phyloP scores from a whole-genome alignment of 2,113 vertebrate genomes.

The Isurus oxyrinchus region DNA sequence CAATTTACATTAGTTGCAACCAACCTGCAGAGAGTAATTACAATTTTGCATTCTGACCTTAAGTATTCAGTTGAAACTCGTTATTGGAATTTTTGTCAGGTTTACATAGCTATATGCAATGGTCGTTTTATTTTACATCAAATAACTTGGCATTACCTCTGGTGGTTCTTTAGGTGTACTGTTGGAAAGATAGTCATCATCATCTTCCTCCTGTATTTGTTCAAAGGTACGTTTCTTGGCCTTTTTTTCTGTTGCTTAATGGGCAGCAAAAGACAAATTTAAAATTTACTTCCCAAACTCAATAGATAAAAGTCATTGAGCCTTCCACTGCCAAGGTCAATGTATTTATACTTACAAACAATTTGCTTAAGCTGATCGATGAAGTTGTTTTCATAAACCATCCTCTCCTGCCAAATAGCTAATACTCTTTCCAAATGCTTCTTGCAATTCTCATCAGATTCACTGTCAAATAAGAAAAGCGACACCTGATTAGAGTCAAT shows the following conservation, averaged over 20 bases:
- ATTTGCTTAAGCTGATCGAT: conserved; percentile 87
- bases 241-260: conserved; percentile 73
- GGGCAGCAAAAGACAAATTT: conserved; percentile 39
- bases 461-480: conserved; percentile 57
- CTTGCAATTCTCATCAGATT: conserved; percentile 89
- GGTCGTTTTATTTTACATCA: background rate
- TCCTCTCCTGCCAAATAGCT: conserved; percentile 97
- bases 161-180: conserved; percentile 84
- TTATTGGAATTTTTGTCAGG: background rate
- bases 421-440: conserved; percentile 88
- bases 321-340: background rate
- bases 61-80: background rate
- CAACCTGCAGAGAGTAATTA: background rate
- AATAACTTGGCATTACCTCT: conserved; percentile 62
- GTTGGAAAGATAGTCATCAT: conserved; percentile 72
- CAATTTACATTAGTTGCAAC: background rate
- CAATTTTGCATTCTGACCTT: background rate
- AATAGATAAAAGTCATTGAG: conserved; percentile 20
- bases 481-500: conserved; percentile 40
- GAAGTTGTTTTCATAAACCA: conserved; percentile 88
- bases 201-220: conserved; percentile 78
- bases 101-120: background rate
- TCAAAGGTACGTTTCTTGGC: conserved; percentile 83
- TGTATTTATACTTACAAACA: conserved; percentile 70
- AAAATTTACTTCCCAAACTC: conserved; percentile 40